Base-by-base conservation (phyloP, 2,888 invertebrate genomes). In the Thera obeliscata region DNA sequence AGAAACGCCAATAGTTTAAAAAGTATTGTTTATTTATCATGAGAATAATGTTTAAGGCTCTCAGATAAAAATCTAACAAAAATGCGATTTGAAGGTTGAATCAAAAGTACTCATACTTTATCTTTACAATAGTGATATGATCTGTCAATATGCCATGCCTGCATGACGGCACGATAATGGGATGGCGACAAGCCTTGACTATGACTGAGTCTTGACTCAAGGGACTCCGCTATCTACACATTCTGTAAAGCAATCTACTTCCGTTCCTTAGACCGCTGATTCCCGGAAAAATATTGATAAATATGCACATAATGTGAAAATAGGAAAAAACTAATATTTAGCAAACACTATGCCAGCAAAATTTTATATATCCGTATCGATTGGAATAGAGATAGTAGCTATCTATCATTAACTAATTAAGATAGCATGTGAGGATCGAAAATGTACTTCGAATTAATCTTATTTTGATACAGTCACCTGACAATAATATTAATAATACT, bases 111-210 rank as follows among this genome's bases (percentile, higher is more conserved):
- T 55, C 33, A 43, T 55, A 41, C 11, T 11, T 50, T 52, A 58
- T 61, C 66, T 59, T 38, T 22, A 56, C 48, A 59, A 64, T 12
- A 50, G 52, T 52, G 60, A 62, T 63, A 67, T 36, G 64, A 61
- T 61, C 36, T 56, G 61, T 68, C 68, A 68, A 64, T 61, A 58
- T 56, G 64, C 64, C 64, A 64, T 60, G 57, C 64, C 64, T 57
- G 46, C 52, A 54, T 38, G 22, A 38, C 41, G 52, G 22, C 22
- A 22, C 22, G 22, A 7, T 41, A 4, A 43, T 22, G 35, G n/a
- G 7, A 46, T 33, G 41, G 41, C 22, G 38, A 54, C 43, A 52
- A 43, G 50, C 36, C 36, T 33, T 50, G 50, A 41, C 36, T 59
- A 36, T 36, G 55, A 7, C 55, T 36, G 55, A 49, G 12, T 3